Conservation (phyloP, 2,888 invertebrate genomes). For the Linyphia triangularis region DNA sequence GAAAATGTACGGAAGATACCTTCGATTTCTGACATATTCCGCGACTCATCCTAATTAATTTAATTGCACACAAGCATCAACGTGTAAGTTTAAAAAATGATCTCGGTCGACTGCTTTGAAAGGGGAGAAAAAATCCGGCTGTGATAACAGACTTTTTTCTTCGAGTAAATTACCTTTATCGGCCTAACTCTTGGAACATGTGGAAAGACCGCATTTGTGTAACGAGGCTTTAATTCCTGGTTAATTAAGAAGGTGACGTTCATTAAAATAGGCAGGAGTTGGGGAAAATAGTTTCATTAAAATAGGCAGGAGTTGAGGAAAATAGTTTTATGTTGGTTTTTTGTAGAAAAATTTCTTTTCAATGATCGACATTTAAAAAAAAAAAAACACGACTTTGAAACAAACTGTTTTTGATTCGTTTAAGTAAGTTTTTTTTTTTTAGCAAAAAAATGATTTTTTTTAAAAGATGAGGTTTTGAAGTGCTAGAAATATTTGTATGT, state of each 20-base stretch:
- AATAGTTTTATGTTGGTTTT: too few relatives aligned
- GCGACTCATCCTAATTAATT: conserved; percentile 6
- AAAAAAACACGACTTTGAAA: too few relatives aligned
- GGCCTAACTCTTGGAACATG: not conserved
- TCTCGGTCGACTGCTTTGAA: not conserved
- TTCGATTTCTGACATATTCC: not conserved
- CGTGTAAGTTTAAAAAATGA: conserved; percentile 3
- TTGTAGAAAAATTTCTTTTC: too few relatives aligned
- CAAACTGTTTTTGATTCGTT: too few relatives aligned
- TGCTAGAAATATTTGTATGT: too few relatives aligned
- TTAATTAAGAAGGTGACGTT: conserved; percentile 59
- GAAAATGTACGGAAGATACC: not conserved
- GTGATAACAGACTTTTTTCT: conserved; percentile 41
- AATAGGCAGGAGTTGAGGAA: conserved; percentile 41
- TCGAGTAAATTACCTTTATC: conserved; percentile 59
- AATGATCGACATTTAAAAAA: too few relatives aligned
- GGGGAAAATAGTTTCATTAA: conserved; percentile 45
- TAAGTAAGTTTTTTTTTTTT: too few relatives aligned
- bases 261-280: conserved; percentile 56
- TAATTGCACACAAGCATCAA: conserved; percentile 5
- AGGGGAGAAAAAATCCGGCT: not conserved
- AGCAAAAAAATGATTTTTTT: too few relatives aligned
- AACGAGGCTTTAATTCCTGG: conserved; percentile 51
- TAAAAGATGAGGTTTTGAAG: too few relatives aligned
- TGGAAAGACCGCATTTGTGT: conserved; percentile 26